phyloP scores from a whole-genome alignment of 2,113 vertebrate species.

The Oncorhynchus tshawytscha region DNA sequence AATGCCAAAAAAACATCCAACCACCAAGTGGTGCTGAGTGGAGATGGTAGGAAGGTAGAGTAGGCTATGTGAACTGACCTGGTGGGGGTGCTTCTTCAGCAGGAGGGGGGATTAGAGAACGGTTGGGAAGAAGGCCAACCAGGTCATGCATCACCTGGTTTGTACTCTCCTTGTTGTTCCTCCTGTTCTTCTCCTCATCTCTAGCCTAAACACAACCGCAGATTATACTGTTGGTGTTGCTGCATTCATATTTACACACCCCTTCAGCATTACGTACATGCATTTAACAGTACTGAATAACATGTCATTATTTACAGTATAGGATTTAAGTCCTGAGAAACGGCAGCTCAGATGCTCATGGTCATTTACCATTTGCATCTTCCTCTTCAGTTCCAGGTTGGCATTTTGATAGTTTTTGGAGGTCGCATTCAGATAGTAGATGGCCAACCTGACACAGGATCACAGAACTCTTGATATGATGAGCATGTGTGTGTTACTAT shows the following conservation, averaged over 20 bases:
- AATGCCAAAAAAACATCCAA: no score
- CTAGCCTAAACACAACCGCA: conserved; percentile 74
- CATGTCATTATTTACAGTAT: neutral
- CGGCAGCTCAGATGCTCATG: neutral
- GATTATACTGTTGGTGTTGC: neutral
- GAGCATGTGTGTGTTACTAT: neutral
- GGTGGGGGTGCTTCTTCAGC: conserved; percentile 45
- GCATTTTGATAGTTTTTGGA: conserved; percentile 89
- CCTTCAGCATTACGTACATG: neutral
- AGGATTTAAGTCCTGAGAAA: neutral
- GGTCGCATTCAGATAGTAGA: conserved; percentile 94
- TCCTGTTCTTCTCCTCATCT: conserved; percentile 90
- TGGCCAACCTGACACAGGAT: conserved; percentile 77
- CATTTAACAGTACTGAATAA: neutral
- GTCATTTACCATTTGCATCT: conserved; percentile 87
- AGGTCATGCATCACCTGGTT: conserved; percentile 82
- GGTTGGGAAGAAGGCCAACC: conserved; percentile 77
- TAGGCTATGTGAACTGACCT: conserved; percentile 38
- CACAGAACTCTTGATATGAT: neutral
- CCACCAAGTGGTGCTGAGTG: no score
- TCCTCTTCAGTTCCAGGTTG: conserved; percentile 87
- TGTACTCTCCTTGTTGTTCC: conserved; percentile 83
- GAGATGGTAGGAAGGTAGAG: neutral
- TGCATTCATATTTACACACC: no score
- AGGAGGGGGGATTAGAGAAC: conserved; percentile 57